These are phyloP conservation scores for Columbina picui DNA, from an alignment of 2,113 vertebrate genomes.

Conservation along the genomic window DNA sequence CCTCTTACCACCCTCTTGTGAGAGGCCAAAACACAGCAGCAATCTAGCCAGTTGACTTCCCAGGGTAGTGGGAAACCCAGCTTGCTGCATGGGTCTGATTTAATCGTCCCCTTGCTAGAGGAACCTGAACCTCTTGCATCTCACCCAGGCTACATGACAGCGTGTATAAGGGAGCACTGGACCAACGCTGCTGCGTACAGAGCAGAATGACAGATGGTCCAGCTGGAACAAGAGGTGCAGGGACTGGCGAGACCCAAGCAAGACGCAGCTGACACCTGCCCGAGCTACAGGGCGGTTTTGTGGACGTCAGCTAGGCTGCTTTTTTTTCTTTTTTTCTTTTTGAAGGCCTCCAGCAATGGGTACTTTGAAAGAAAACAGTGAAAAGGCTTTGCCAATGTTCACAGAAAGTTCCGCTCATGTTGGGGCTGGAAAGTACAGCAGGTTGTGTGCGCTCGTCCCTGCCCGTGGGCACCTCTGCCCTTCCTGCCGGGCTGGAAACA, in stretches of 20 bases:
- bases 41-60: not conserved
- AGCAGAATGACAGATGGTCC: not conserved
- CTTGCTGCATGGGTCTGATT: fast-evolving
- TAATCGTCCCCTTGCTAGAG: not conserved
- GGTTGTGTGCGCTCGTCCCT: not conserved
- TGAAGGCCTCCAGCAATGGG: not conserved
- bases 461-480: not conserved
- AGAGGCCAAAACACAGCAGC: not conserved
- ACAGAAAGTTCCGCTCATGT: not conserved
- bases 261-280: not conserved
- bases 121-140: not conserved
- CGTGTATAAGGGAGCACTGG: fast-evolving
- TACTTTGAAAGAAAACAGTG: not conserved
- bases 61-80: not conserved
- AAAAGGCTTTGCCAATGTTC: not conserved
- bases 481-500: not conserved
- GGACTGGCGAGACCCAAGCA: fast-evolving
- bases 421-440: not conserved
- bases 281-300: not conserved
- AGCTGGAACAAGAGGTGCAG: not conserved
- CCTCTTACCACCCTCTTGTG: fast-evolving
- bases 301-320: not conserved
- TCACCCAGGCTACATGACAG: fast-evolving
- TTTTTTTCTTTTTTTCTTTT: not conserved
- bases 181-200: fast-evolving